Evolutionary conservation across 2,797 vertebrate genomes (phyloP), one percentile per base, ranked within the genome.

Genomic region (Periophthalmus magnuspinnatus): DNA sequence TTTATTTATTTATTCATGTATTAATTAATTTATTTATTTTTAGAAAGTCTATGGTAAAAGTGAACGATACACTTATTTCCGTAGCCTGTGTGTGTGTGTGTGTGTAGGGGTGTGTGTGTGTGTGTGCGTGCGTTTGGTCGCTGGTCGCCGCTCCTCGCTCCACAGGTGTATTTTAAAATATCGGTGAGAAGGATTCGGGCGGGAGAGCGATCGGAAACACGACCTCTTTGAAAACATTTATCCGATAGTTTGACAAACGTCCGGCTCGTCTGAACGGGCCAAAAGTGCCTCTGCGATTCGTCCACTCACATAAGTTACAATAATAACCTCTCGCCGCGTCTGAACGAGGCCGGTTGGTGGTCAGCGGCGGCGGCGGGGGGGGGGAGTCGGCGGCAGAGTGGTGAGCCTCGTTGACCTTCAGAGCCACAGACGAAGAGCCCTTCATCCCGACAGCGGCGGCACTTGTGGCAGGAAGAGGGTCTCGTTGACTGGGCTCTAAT

Each of bases 391-490:
- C 78, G 88, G 84, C 86, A 82, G 88, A 90, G 91, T 87, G 85
- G 72, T 41, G 72, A 82, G 79, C 85, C 90, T 93, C 64, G 68
- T 91, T 94, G 93, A 94, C 93, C 93, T 93, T 90, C 85, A 91
- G 21, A 86, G 90, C 87, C 90, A 84, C 84, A 89, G 85, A 87
- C 70, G 84, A 90, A 84, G 83, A 74, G 84, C 91, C 92, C 90
- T 92, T 85, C 85, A 90, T 85, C 80, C 86, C 75, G 81, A 83
- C 88, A 89, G 80, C 71, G 88, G 79, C 71, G 82, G 87, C 91
- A 92, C 92, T 92, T 91, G 89, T 91, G 75, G 86, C 88, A 89
- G 91, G 90, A 93, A 91, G 90, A 93, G 90, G 89, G 89, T 85
- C 89, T 92, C 81, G 81, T 93, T 94, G 91, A 92, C 91, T 88